Percentiles rank a stretch among this genome's conserved stretches.
Evolutionary conservation across 1,140 invertebrate genomes (phyloP).

Genomic region (Bombyx mandarina): DNA sequence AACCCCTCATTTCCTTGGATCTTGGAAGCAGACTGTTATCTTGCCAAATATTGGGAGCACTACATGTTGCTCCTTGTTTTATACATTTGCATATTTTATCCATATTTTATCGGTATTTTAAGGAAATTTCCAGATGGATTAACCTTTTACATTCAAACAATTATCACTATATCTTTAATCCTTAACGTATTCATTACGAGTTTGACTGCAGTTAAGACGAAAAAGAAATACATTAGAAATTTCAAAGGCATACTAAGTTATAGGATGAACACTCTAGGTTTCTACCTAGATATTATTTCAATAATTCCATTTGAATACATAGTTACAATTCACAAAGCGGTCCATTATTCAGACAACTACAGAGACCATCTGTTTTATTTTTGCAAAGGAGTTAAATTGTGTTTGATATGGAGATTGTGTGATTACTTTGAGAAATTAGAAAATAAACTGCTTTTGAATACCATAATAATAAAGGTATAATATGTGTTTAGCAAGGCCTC

Average conservation of each 20-base stretch:
- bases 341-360: constrained; percentile 40
- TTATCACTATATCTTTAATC: constrained; percentile 42
- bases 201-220: constrained; percentile 52
- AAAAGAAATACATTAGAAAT: constrained; percentile 47
- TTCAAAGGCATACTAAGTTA: constrained; percentile 45
- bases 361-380: constrained; percentile 54
- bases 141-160: constrained; percentile 40
- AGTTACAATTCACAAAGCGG: constrained; percentile 41
- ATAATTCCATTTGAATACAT: constrained; percentile 61
- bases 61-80: constrained; percentile 46
- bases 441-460: constrained; percentile 42
- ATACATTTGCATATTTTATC: constrained; percentile 48
- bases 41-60: constrained; percentile 53
- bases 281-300: constrained; percentile 57
- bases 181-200: constrained; percentile 41
- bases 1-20: constrained; percentile 51
- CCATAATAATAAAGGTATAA: constrained; percentile 46
- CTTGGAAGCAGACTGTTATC: constrained; percentile 43
- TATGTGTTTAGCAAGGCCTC: neutral
- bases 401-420: constrained; percentile 54
- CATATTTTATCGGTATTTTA: constrained; percentile 51
- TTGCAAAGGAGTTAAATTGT: constrained; percentile 55
- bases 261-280: constrained; percentile 53
- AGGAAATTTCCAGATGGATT: constrained; percentile 38
- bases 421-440: constrained; percentile 56